A percentile compares a stretch with the other conserved stretches of the same genome.
These are phyloP conservation scores for Arrhopalites spinosus DNA, from an alignment of 2,888 invertebrate species.

Conservation along the genomic window DNA sequence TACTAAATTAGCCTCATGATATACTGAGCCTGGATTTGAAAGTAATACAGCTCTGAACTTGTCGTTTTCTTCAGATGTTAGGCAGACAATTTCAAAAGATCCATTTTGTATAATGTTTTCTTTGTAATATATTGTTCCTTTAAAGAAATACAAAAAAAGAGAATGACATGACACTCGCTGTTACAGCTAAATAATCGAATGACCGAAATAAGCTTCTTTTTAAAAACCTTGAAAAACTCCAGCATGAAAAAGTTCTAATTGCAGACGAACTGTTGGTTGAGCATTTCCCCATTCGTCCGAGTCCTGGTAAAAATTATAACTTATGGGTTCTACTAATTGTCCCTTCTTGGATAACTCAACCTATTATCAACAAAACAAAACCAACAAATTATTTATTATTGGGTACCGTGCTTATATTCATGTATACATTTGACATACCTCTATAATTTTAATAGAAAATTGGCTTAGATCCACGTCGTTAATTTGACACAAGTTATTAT, in stretches of 20 bases:
- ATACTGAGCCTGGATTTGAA: constrained; percentile 46
- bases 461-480: constrained; percentile 48
- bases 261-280: constrained; percentile 42
- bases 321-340: constrained; percentile 43
- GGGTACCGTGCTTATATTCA: not conserved
- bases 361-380: constrained; percentile 9
- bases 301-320: constrained; percentile 48
- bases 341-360: constrained; percentile 38
- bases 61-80: constrained; percentile 50
- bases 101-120: constrained; percentile 50
- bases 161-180: too few relatives aligned
- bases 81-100: constrained; percentile 50
- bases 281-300: constrained; percentile 36
- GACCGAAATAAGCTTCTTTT: too few relatives aligned
- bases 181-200: too few relatives aligned
- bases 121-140: constrained; percentile 46
- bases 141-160: too few relatives aligned
- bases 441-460: constrained; percentile 44
- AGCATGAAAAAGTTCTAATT: constrained; percentile 49
- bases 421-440: constrained; percentile 26
- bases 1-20: constrained; percentile 47
- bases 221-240: constrained; percentile 44
- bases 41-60: constrained; percentile 42
- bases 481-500: constrained; percentile 52
- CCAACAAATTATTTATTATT: not conserved